Conservation (phyloP, 2,113 vertebrate genomes). For the Lasiurus borealis region DNA sequence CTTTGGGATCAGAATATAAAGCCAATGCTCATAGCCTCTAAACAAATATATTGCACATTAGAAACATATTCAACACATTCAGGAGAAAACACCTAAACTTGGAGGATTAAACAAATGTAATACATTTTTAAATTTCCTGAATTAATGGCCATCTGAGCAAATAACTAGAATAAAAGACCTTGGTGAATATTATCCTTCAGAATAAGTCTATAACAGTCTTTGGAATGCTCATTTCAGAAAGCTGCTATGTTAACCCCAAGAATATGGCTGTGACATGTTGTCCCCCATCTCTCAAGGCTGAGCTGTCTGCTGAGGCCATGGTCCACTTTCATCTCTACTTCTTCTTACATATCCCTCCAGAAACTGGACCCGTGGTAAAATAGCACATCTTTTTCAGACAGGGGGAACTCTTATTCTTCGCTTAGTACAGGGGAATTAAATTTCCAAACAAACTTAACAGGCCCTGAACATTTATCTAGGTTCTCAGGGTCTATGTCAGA, state of each 20-base stretch:
- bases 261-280: background rate
- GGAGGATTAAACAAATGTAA: background rate
- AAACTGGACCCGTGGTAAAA: background rate
- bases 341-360: background rate
- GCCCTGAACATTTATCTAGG: background rate
- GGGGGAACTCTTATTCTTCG: background rate
- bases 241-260: background rate
- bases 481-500: background rate
- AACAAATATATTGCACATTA: too few species aligned
- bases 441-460: background rate
- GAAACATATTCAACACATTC: background rate
- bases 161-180: slow-evolving; percentile 15
- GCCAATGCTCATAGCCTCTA: too few species aligned
- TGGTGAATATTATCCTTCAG: background rate
- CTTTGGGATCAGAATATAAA: too few species aligned
- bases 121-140: background rate
- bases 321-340: background rate
- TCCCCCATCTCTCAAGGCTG: background rate
- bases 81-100: background rate
- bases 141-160: background rate
- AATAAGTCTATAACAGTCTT: background rate
- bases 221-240: background rate
- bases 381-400: background rate
- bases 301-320: background rate
- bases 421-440: background rate